Conservation (phyloP, 2,113 vertebrate genomes). For the Halcyon malimbica region DNA sequence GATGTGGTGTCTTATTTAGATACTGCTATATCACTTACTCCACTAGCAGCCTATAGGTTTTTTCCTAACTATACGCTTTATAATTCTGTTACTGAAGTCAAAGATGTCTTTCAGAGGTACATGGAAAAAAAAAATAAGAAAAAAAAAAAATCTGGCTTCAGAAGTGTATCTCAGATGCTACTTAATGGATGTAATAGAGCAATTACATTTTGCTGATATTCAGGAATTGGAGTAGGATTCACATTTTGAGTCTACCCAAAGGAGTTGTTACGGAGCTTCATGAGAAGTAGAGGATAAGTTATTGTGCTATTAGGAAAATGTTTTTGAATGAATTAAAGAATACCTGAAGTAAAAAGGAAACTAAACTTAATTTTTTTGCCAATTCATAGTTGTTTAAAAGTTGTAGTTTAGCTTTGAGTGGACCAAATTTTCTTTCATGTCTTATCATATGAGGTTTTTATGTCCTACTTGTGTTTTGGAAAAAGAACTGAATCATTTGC, state of each 20-base stretch:
- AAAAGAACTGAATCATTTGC: background rate
- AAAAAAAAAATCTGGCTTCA: background rate
- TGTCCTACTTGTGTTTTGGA: background rate
- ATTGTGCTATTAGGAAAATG: background rate
- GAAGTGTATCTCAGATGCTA: background rate
- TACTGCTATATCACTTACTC: background rate
- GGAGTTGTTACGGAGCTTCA: background rate
- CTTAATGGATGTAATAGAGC: background rate
- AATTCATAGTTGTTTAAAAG: background rate
- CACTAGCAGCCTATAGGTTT: background rate
- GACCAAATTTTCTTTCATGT: background rate
- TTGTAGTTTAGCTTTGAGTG: background rate
- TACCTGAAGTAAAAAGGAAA: background rate
- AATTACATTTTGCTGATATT: slow-evolving; percentile 19
- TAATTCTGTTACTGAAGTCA: background rate
- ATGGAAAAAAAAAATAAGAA: background rate
- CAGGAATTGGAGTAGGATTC: background rate
- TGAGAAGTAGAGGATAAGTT: background rate
- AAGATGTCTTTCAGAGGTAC: background rate
- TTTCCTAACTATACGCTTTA: background rate
- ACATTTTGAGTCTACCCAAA: background rate
- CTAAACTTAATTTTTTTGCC: background rate
- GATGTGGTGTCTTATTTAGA: background rate
- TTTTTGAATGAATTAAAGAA: background rate
- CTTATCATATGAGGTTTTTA: background rate